Base-by-base conservation (phyloP, 1,140 invertebrate genomes). In the Drosophila orena region DNA sequence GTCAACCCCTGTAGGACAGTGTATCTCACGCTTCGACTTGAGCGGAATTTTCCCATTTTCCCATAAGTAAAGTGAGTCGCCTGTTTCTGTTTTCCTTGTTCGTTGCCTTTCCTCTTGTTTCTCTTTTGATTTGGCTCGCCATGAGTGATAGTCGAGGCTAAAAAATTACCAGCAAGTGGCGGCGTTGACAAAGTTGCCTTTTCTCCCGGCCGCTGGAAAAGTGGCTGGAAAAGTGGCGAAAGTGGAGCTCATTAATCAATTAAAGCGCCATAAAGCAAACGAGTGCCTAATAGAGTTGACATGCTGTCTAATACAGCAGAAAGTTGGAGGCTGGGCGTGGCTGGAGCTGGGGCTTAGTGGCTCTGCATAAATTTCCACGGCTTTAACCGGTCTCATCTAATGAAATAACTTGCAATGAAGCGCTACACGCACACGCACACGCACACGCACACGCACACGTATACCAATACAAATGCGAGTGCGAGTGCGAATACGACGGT, bases 171-270 rank as follows among this genome's bases (percentile, higher is more conserved):
- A 72, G 68, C 71, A 79, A 64, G 57, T 47, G 65, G 66, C 61
- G 54, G 44, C 62, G 69, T 68, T 81, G 81, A 88, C 83, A 86
- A 77, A 71, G 71, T 78, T 68, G 44, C 46, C 43, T 12, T n/a
- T 47, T 57, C 47, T n/a, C 27, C 30, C 35, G n/a, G 40, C 22
- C 20, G 17, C 30, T 17, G 17, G 17, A 17, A 17, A 17, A 17
- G 17, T 17, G 17, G 22, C 2, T 7, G 7, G 7, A 22, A 35
- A 40, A 69, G 66, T 12, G 64, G 44, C 17, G 42, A 17, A 42
- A 42, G 40, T 42, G 42, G 15, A 12, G 38, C 78, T 81, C 83
- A 86, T 86, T 86, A 83, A 86, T 86, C 83, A 86, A 86, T 86
- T 86, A 86, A 81, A 75, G 73, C 66, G 75, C 70, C 74, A 76